phyloP scores from a whole-genome alignment of 37 sponge, comb jelly and placozoan species.

The Spongilla lacustris region DNA sequence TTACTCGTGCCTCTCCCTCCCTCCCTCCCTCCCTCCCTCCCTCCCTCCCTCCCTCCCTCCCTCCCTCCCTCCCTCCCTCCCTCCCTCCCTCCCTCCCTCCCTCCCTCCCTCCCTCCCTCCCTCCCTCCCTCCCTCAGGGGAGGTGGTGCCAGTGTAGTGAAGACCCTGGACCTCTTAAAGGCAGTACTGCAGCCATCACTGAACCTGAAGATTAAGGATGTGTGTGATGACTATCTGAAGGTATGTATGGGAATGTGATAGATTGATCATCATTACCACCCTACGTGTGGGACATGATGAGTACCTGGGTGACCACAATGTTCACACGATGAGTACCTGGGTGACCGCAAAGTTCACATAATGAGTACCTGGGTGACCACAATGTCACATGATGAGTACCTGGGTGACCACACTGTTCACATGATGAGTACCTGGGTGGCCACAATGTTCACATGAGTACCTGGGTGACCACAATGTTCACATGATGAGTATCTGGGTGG shows the following conservation, averaged over 20 bases:
- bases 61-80: background rate
- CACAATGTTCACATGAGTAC: too few species aligned
- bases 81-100: slow-evolving; percentile 3
- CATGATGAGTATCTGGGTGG: too few species aligned
- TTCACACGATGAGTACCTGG: too few species aligned
- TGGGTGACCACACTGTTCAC: too few species aligned
- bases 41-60: background rate
- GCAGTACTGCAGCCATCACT: slow-evolving; percentile 78
- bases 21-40: background rate
- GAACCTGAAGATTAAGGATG: slow-evolving; percentile 71
- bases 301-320: too few species aligned
- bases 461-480: too few species aligned
- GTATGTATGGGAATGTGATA: slow-evolving; percentile 4
- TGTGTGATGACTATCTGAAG: slow-evolving; percentile 71
- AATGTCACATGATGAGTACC: too few species aligned
- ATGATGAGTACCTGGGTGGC: too few species aligned
- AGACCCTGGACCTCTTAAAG: slow-evolving; percentile 79
- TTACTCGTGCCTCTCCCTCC: background rate
- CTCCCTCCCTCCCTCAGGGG: slow-evolving; percentile 38
- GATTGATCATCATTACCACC: background rate
- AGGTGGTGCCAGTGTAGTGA: slow-evolving; percentile 62
- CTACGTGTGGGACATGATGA: background rate
- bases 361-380: too few species aligned
- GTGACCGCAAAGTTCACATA: too few species aligned
- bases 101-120: background rate